Percentiles rank a stretch among this genome's conserved stretches.
Evolutionary conservation across 35 echinoderm and acorn worm genomes (phyloP).

Genomic region (Diadema setosum): DNA sequence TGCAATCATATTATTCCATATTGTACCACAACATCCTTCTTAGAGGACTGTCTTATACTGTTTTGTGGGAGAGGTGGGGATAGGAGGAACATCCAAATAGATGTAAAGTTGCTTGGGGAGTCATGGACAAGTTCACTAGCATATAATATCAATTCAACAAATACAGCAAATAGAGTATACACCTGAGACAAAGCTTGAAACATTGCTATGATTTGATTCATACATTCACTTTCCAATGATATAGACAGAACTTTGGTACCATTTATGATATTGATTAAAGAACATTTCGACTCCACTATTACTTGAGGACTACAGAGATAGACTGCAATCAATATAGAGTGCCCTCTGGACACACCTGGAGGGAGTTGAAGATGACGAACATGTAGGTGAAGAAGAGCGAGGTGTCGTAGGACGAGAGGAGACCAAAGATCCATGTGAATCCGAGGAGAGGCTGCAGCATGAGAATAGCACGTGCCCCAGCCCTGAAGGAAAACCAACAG

Average conservation of each 20-base stretch:
- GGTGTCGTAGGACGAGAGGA: constrained; percentile 20
- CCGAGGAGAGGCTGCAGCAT: constrained; percentile 58
- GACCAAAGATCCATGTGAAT: constrained; percentile 64
- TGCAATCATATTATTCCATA: too few species aligned
- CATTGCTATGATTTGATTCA: too few species aligned
- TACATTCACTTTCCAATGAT: background rate
- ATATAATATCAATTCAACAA: too few species aligned
- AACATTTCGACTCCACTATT: background rate
- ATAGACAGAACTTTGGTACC: background rate
- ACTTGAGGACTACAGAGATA: background rate
- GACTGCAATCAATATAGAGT: background rate
- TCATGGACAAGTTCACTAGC: too few species aligned
- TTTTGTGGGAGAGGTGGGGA: too few species aligned
- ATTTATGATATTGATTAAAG: background rate
- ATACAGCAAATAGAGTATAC: too few species aligned
- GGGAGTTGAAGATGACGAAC: constrained; percentile 75
- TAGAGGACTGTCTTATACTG: too few species aligned
- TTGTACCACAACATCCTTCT: too few species aligned
- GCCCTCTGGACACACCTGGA: constrained; percentile 36
- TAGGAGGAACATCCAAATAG: too few species aligned
- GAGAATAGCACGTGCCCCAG: constrained; percentile 43
- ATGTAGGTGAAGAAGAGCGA: constrained; percentile 59
- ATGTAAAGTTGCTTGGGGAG: too few species aligned
- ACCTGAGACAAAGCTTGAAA: too few species aligned
- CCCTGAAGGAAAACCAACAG: too few species aligned